Percentiles rank a stretch among this genome's conserved stretches.
Conservation (phyloP, 2,113 vertebrate genomes). For the Amia ocellicauda region DNA sequence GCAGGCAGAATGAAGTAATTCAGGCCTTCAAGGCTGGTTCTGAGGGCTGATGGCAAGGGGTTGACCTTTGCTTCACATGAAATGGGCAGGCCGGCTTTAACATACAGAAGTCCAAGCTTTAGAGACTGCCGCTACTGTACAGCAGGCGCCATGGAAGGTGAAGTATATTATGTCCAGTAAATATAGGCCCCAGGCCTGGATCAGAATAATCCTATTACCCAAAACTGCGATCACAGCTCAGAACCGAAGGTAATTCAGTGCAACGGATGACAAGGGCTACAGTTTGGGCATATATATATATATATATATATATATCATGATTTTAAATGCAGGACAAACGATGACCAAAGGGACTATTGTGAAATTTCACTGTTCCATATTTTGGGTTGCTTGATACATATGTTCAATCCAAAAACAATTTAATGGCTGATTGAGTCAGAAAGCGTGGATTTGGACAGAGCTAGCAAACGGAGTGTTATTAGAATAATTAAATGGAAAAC, state of each 20-base stretch:
- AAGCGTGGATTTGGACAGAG: conserved; percentile 4
- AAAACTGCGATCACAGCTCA: background rate
- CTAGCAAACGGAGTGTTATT: conserved; percentile 1
- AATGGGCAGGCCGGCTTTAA: background rate
- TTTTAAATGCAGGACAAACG: background rate
- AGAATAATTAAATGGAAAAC: background rate
- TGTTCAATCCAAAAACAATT: conserved; percentile 13
- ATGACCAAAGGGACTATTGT: background rate
- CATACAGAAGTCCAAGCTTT: too few relatives aligned
- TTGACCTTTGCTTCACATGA: conserved; percentile 10
- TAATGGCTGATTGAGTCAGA: conserved; percentile 12
- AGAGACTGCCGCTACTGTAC: background rate
- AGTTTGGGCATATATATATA: background rate
- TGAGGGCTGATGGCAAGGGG: background rate
- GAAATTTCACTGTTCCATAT: background rate
- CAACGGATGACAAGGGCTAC: background rate
- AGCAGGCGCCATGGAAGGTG: background rate
- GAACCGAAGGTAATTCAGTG: background rate
- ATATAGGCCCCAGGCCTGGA: conserved; percentile 1
- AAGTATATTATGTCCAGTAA: background rate
- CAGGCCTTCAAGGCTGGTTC: conserved; percentile 18
- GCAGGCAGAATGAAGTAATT: conserved; percentile 14
- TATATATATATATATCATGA: background rate
- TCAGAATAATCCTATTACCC: conserved; percentile 2
- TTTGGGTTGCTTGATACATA: background rate